Conservation (phyloP, 2,888 invertebrate genomes). For the Hirtodrosophila trivittata region DNA sequence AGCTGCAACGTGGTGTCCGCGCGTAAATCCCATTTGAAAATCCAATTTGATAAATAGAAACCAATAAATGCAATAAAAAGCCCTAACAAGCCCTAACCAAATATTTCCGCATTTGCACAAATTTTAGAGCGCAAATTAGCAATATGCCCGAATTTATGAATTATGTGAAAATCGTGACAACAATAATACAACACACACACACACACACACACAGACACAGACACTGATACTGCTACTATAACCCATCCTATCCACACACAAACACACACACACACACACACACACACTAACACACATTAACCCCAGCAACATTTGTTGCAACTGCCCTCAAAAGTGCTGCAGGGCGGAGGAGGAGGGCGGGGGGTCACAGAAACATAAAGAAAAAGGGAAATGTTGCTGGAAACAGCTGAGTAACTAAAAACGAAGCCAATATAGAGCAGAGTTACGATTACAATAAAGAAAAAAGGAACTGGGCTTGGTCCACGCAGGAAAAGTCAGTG, state of each 20-base stretch:
- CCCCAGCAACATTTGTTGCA: conserved; percentile 67
- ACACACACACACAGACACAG: conserved; percentile 13
- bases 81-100: conserved; percentile 55
- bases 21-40: conserved; percentile 52
- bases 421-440: conserved; percentile 72
- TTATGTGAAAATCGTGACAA: conserved; percentile 75
- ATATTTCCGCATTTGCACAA: conserved; percentile 69
- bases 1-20: conserved; percentile 10
- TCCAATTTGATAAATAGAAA: conserved; percentile 76
- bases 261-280: conserved; percentile 25
- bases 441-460: conserved; percentile 69
- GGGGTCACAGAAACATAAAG: not conserved
- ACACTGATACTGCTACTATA: conserved; percentile 10
- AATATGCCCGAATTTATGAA: conserved; percentile 76
- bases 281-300: conserved; percentile 47
- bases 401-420: conserved; percentile 77
- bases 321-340: conserved; percentile 35
- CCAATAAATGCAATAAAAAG: conserved; percentile 67
- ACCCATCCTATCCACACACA: conserved; percentile 6
- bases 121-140: conserved; percentile 74
- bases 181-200: conserved; percentile 55
- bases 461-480: conserved; percentile 74
- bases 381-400: conserved; percentile 12
- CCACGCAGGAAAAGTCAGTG: conserved; percentile 56
- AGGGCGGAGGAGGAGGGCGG: no score